Conservation (phyloP, 2,888 invertebrate genomes). For the Epistrophe grossulariae region DNA sequence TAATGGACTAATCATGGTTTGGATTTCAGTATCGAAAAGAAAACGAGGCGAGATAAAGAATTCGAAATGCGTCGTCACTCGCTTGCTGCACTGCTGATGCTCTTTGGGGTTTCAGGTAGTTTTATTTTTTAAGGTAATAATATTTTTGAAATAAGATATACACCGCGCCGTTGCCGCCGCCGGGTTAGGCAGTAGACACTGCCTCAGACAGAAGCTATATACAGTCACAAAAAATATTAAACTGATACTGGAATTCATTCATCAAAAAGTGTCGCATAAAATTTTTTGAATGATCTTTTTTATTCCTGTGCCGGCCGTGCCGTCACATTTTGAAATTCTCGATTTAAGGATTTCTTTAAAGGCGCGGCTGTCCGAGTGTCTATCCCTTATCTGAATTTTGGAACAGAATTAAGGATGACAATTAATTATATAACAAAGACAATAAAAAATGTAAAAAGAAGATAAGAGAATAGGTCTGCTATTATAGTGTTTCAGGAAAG, state of each 20-base stretch:
- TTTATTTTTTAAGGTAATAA: conserved; percentile 46
- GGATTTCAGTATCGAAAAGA: conserved; percentile 54
- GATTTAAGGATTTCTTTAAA: conserved; percentile 24
- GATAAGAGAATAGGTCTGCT: neutral
- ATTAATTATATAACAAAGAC: conserved; percentile 59
- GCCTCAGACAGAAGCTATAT: conserved; percentile 41
- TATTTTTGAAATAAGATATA: conserved; percentile 52
- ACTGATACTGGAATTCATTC: conserved; percentile 62
- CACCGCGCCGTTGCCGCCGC: neutral
- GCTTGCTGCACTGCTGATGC: neutral
- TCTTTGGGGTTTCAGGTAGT: conserved; percentile 50
- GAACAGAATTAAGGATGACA: conserved; percentile 38
- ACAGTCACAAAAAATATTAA: conserved; percentile 50
- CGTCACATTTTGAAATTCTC: neutral
- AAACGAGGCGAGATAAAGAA: conserved; percentile 60
- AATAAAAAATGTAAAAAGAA: conserved; percentile 41
- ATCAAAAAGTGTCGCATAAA: conserved; percentile 71
- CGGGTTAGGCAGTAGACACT: neutral
- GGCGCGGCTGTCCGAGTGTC: conserved; percentile 49
- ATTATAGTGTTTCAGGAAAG: neutral
- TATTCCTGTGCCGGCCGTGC: neutral
- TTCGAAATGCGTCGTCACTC: conserved; percentile 25
- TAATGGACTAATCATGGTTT: conserved; percentile 74
- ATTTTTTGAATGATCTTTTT: conserved; percentile 63
- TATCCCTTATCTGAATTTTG: conserved; percentile 44